These are phyloP conservation scores for Nicator chloris DNA, from an alignment of 2,113 vertebrate genomes.

Conservation along the genomic window DNA sequence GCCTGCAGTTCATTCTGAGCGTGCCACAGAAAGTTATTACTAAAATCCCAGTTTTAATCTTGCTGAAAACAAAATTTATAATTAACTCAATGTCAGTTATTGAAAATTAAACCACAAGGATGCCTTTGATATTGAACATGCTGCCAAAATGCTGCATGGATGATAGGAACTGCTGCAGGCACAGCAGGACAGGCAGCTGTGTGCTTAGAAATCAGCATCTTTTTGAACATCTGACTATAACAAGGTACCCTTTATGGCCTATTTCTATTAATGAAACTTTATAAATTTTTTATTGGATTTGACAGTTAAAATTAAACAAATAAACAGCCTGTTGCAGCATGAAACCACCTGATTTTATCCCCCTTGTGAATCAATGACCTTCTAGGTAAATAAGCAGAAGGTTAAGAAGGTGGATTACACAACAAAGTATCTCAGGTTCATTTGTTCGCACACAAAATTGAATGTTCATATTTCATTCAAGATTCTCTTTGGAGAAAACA, in stretches of 20 bases:
- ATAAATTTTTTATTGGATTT: slow-evolving; percentile 19
- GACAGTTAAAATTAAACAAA: slow-evolving; percentile 28
- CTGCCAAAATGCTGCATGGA: neutral
- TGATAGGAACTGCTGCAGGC: neutral
- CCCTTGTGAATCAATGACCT: neutral
- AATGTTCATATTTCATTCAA: slow-evolving; percentile 60
- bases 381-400: neutral
- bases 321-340: neutral
- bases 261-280: slow-evolving; percentile 28
- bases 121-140: neutral
- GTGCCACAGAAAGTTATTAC: neutral
- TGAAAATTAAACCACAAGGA: neutral
- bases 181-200: neutral
- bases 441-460: slow-evolving; percentile 28
- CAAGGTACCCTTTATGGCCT: neutral
- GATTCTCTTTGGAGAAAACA: slow-evolving; percentile 62
- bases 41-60: neutral
- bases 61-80: neutral
- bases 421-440: neutral
- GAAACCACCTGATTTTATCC: neutral
- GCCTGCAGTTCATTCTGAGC: neutral
- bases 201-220: neutral
- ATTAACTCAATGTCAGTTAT: neutral
- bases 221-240: neutral
- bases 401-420: neutral